These are phyloP conservation scores for Amblyornis subalaris DNA, from an alignment of 2,113 vertebrate species.

Conservation along the genomic window DNA sequence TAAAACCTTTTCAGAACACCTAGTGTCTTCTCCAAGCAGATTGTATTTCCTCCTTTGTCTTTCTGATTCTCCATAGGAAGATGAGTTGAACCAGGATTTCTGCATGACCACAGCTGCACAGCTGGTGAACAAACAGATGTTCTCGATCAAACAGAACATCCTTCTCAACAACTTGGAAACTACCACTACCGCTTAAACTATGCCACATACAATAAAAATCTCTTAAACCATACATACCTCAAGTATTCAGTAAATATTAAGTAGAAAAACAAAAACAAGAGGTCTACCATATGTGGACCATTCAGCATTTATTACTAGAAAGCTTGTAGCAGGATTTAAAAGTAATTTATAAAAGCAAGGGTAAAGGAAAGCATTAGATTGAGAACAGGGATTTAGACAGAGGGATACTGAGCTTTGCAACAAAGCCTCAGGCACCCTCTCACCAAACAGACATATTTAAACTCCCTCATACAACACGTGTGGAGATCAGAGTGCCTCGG, in stretches of 20 bases:
- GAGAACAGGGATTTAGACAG: background rate
- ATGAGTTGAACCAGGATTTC: background rate
- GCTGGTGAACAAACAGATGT: background rate
- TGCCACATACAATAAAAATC: conserved; percentile 17
- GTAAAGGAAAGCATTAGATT: background rate
- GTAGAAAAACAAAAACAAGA: conserved; percentile 22
- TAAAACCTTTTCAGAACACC: background rate
- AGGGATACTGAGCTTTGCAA: background rate
- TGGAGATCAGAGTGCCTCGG: background rate
- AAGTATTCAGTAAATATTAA: conserved; percentile 32
- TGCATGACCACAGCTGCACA: background rate
- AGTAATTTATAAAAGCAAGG: background rate
- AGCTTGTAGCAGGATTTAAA: background rate
- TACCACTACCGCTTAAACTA: background rate
- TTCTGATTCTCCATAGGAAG: background rate
- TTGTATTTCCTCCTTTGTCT: background rate
- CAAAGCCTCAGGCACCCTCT: background rate
- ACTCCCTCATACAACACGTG: background rate
- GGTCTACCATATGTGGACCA: background rate
- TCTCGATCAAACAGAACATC: background rate
- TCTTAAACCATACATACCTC: background rate
- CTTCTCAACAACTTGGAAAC: background rate
- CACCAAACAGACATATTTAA: background rate
- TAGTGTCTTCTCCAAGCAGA: background rate
- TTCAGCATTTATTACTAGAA: background rate